phyloP scores from a whole-genome alignment of 2,113 vertebrate species.

The Nicator chloris region DNA sequence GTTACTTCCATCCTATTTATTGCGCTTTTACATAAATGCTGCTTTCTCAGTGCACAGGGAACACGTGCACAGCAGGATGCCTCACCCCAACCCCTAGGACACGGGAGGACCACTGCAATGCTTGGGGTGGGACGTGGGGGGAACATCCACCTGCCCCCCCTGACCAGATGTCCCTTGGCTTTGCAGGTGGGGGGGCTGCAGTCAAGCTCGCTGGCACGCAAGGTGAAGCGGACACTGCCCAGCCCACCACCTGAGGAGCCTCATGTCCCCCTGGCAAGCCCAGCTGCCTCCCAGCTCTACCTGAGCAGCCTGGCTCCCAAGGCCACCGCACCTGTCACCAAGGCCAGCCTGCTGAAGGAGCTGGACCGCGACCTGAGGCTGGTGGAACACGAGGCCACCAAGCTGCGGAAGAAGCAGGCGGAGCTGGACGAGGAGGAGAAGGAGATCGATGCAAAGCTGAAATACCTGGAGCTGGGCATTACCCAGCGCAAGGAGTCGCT shows the following conservation, averaged over 20 bases:
- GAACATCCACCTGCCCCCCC: not conserved
- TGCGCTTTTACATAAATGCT: not conserved
- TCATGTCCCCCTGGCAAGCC: slow-evolving; percentile 86
- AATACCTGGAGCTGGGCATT: slow-evolving; percentile 94
- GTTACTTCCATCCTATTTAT: slow-evolving; percentile 64
- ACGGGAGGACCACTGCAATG: fast-evolving
- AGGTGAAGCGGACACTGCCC: slow-evolving; percentile 97
- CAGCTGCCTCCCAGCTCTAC: slow-evolving; percentile 88
- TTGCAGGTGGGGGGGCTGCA: slow-evolving; percentile 87
- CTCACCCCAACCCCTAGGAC: not conserved
- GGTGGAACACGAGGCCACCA: slow-evolving; percentile 96
- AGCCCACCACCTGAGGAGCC: slow-evolving; percentile 95
- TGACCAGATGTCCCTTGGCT: not conserved
- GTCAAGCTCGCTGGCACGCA: slow-evolving; percentile 90
- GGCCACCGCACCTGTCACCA: slow-evolving; percentile 82
- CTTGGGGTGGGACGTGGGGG: not conserved
- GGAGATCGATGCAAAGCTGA: slow-evolving; percentile 97
- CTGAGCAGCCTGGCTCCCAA: slow-evolving; percentile 85
- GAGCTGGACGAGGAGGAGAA: slow-evolving; percentile 98
- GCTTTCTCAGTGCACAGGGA: not conserved
- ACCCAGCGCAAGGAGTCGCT: slow-evolving; percentile 94
- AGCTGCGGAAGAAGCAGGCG: slow-evolving; percentile 95
- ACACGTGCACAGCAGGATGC: not conserved
- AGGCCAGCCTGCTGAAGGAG: slow-evolving; percentile 91
- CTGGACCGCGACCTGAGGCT: slow-evolving; percentile 94